These are phyloP conservation scores for Clepsis dumicolana DNA, from an alignment of 2,888 invertebrate species.

Conservation along the genomic window DNA sequence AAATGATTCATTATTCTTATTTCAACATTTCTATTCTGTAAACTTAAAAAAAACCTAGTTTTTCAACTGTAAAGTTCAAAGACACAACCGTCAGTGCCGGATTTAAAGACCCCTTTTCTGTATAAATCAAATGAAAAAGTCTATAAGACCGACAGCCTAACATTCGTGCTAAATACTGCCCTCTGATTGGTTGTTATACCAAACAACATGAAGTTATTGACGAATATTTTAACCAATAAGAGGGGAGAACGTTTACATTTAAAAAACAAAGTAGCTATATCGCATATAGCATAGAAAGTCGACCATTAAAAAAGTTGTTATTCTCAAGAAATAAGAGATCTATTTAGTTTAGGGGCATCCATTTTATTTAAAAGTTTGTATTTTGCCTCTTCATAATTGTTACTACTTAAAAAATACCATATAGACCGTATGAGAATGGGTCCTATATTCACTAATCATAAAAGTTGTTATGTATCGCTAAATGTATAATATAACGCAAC, in stretches of 20 bases:
- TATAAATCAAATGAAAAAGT: not conserved
- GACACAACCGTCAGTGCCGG: not conserved
- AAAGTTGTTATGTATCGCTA: conserved; percentile 75
- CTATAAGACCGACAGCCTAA: too few relatives aligned
- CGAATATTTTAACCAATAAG: not conserved
- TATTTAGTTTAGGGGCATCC: not conserved
- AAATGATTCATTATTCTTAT: too few relatives aligned
- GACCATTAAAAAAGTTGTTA: not conserved
- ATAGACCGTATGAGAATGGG: conserved; percentile 55
- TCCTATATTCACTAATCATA: conserved; percentile 68
- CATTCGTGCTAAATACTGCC: too few relatives aligned
- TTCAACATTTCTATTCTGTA: not conserved
- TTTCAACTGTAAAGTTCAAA: not conserved
- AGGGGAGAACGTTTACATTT: not conserved
- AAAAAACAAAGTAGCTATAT: not conserved
- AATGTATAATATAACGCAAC: conserved; percentile 66
- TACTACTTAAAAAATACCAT: conserved; percentile 64
- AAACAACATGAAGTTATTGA: not conserved
- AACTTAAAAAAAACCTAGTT: not conserved
- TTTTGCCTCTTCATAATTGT: conserved; percentile 73
- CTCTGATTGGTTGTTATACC: not conserved
- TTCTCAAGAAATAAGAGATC: not conserved
- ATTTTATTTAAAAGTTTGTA: conserved; percentile 48
- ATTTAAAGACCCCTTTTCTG: not conserved
- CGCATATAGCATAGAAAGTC: not conserved